These are phyloP conservation scores for Helicoverpa armigera DNA, from an alignment of 1,140 invertebrate genomes.

Conservation along the genomic window DNA sequence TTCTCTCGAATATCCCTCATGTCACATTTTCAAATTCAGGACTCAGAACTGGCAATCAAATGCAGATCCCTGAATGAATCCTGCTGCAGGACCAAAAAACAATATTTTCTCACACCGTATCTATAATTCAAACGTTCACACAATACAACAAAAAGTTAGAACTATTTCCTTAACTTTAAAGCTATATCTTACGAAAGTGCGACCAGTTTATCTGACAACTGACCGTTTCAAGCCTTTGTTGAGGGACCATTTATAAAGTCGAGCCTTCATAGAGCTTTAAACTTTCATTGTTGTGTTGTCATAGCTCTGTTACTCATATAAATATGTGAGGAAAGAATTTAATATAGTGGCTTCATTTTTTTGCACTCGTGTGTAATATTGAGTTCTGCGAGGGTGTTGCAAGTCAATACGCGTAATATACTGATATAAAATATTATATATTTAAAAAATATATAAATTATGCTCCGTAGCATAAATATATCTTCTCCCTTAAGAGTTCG, in stretches of 20 bases:
- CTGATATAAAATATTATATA: too few relatives aligned
- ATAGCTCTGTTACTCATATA: neutral
- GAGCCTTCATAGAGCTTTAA: slow-evolving; percentile 17
- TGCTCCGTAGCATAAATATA: too few relatives aligned
- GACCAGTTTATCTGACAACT: slow-evolving; percentile 27
- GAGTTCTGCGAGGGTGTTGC: too few relatives aligned
- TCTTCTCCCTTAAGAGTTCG: too few relatives aligned
- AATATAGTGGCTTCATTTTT: neutral
- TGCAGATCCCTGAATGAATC: too few relatives aligned
- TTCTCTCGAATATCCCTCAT: too few relatives aligned
- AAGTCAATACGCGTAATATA: too few relatives aligned
- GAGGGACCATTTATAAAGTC: slow-evolving; percentile 36
- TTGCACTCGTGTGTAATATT: neutral
- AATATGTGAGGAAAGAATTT: neutral
- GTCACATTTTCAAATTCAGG: too few relatives aligned
- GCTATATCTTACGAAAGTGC: slow-evolving; percentile 12
- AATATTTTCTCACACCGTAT: neutral
- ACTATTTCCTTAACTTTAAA: neutral
- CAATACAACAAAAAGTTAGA: too few relatives aligned
- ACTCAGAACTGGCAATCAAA: too few relatives aligned
- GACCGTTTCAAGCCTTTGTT: slow-evolving; percentile 31
- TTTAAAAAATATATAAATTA: too few relatives aligned
- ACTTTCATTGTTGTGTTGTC: slow-evolving; percentile 28
- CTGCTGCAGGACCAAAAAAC: too few relatives aligned
- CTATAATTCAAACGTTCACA: neutral